Conservation (phyloP, 2,797 vertebrate genomes). For the Phaenicophaeus curvirostris region DNA sequence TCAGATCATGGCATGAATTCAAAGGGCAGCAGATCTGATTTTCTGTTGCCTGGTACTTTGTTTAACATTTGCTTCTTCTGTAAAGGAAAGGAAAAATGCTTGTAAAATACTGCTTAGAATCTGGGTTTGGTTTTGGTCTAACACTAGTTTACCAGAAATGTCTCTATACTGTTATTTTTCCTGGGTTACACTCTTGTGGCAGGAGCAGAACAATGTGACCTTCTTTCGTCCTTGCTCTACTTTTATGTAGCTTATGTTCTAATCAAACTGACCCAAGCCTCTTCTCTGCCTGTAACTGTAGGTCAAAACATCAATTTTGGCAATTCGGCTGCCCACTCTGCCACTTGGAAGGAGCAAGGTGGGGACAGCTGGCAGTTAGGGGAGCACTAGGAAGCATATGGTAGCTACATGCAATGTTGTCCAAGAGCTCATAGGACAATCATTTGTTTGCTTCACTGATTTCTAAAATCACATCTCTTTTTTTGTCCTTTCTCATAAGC, state of each 20-base stretch:
- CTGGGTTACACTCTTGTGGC: background rate
- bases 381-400: slow-evolving; percentile 65
- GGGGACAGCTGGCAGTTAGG: slow-evolving; percentile 67
- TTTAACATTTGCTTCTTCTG: background rate
- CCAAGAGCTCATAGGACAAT: slow-evolving; percentile 33
- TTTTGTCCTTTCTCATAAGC: background rate
- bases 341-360: slow-evolving; percentile 57
- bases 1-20: background rate
- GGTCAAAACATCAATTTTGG: slow-evolving; percentile 57
- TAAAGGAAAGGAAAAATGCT: background rate
- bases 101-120: background rate
- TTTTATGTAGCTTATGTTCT: background rate
- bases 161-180: background rate
- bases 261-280: background rate
- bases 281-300: slow-evolving; percentile 16
- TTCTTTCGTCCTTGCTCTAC: slow-evolving; percentile 34
- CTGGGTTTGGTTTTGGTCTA: background rate
- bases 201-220: background rate
- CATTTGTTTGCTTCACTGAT: slow-evolving; percentile 29
- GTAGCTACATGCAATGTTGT: slow-evolving; percentile 28
- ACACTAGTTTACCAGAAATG: background rate
- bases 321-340: slow-evolving; percentile 20
- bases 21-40: background rate
- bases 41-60: background rate
- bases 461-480: slow-evolving; percentile 7